Evolutionary conservation across 2,113 vertebrate species (phyloP).

Genomic region (Odocoileus hemionus): DNA sequence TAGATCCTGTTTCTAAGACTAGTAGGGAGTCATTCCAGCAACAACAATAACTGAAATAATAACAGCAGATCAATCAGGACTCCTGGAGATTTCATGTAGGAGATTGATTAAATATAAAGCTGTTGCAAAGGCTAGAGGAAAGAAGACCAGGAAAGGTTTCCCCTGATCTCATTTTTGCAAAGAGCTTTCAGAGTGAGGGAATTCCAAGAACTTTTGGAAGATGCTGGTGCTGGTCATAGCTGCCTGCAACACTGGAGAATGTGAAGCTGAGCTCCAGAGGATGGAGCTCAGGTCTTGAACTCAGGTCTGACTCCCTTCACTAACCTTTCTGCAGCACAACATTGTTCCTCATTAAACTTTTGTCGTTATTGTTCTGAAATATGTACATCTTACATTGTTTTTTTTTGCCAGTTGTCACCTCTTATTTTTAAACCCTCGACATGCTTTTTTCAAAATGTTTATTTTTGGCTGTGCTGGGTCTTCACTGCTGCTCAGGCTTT

Average conservation of each 20-base stretch:
- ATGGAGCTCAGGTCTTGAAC: not conserved
- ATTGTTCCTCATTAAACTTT: not conserved
- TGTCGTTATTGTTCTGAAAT: not conserved
- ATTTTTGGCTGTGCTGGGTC: not conserved
- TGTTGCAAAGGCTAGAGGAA: not conserved
- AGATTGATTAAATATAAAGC: not conserved
- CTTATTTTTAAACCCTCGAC: not conserved
- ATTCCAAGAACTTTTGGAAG: not conserved
- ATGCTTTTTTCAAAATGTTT: not conserved
- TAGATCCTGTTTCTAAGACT: not conserved
- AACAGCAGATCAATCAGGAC: not conserved
- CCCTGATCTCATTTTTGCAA: not conserved
- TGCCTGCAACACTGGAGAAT: not conserved
- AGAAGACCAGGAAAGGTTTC: not conserved
- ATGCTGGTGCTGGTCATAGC: not conserved
- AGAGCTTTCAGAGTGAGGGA: not conserved
- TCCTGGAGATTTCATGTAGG: not conserved
- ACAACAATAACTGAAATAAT: not conserved
- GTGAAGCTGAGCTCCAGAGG: not conserved
- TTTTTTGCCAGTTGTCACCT: not conserved
- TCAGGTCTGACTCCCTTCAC: not conserved
- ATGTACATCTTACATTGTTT: not conserved
- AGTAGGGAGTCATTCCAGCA: not conserved
- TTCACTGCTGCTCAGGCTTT: not conserved
- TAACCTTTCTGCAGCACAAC: not conserved